phyloP scores from a whole-genome alignment of 2,888 invertebrate species.

The Therioaphis trifolii region DNA sequence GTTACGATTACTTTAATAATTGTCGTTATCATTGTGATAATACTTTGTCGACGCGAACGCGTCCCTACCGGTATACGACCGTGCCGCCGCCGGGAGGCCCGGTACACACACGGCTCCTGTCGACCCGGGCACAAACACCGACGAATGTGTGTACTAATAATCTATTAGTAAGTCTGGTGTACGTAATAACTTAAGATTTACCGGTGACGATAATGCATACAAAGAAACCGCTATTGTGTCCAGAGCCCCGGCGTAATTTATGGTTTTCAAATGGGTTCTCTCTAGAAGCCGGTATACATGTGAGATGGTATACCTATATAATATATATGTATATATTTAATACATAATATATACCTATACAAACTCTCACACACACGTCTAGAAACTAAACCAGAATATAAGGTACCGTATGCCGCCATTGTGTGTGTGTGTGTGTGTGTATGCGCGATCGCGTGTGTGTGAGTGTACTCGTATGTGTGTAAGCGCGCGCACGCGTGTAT shows the following conservation, averaged over 20 bases:
- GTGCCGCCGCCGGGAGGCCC: background rate
- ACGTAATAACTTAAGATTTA: conserved; percentile 59
- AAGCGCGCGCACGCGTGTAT: no score
- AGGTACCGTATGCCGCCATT: conserved; percentile 36
- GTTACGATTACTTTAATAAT: background rate
- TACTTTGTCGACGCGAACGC: background rate
- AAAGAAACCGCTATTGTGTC: conserved; percentile 61
- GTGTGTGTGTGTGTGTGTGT: background rate
- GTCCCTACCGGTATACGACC: background rate
- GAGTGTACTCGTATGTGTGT: no score
- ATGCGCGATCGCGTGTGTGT: no score
- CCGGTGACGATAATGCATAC: conserved; percentile 47
- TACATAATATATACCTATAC: no score
- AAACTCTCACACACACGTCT: background rate
- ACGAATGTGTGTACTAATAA: conserved; percentile 43
- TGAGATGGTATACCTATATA: no score
- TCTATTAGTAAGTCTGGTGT: conserved; percentile 51
- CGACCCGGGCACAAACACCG: conserved; percentile 5
- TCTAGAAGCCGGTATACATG: conserved; percentile 34
- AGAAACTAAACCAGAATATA: conserved; percentile 37
- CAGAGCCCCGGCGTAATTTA: conserved; percentile 52
- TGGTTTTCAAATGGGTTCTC: conserved; percentile 57
- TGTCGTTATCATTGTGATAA: background rate
- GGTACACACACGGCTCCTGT: conserved; percentile 47
- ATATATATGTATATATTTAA: no score